These are phyloP conservation scores for Heterodera filipjevi DNA, from an alignment of 2,888 invertebrate genomes.

Conservation along the genomic window DNA sequence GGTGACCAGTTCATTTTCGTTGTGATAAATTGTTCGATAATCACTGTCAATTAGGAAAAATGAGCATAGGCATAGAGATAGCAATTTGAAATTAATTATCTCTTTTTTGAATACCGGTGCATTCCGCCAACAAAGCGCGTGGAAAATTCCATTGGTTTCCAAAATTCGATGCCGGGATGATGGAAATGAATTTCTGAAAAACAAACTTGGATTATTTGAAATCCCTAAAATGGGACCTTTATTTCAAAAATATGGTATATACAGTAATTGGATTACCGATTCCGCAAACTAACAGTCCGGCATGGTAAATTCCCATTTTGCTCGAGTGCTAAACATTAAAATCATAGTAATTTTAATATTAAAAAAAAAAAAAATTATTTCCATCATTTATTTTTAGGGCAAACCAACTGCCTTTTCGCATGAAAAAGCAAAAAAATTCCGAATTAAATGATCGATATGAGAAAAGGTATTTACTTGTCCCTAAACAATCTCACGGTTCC, in stretches of 20 bases:
- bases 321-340: conserved; percentile 12
- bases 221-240: not conserved
- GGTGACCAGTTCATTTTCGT: not conserved
- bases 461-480: too few species aligned
- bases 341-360: not conserved
- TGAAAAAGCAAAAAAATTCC: too few species aligned
- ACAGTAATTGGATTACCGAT: conserved; percentile 4
- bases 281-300: conserved; percentile 22
- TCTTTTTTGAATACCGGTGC: not conserved
- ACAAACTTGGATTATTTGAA: too few species aligned
- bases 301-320: conserved; percentile 21
- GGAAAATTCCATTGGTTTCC: conserved; percentile 20
- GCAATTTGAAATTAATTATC: too few species aligned
- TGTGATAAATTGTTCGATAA: not conserved
- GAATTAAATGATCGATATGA: too few species aligned
- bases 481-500: too few species aligned
- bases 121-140: conserved; percentile 22
- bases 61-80: too few species aligned
- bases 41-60: not conserved
- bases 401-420: too few species aligned
- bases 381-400: too few species aligned
- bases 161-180: conserved; percentile 22
- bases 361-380: too few species aligned
- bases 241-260: not conserved
- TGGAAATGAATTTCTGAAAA: conserved; percentile 26